Evolutionary conservation across 2,888 invertebrate genomes (phyloP).

Genomic region (Yponomeuta malinellus): DNA sequence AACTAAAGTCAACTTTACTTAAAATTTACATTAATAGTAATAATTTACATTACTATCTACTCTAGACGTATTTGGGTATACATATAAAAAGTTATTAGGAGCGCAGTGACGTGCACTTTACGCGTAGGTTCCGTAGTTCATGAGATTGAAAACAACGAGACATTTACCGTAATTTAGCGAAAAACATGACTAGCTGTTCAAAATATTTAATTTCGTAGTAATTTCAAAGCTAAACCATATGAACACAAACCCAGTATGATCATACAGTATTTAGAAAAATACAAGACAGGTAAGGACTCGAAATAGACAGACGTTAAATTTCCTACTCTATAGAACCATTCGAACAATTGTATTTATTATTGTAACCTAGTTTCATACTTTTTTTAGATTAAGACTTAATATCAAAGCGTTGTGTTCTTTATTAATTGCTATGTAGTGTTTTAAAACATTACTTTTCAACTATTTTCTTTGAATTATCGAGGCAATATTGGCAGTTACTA

Average conservation of each 20-base stretch:
- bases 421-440: neutral
- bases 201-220: neutral
- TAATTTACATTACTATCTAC: neutral
- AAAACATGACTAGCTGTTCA: conserved; percentile 9
- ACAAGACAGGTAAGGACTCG: neutral
- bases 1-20: neutral
- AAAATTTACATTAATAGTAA: conserved; percentile 6
- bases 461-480: neutral
- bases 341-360: neutral
- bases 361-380: too few species aligned
- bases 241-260: conserved; percentile 3
- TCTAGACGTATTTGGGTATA: neutral
- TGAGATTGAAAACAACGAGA: neutral
- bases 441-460: neutral
- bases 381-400: neutral
- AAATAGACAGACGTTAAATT: neutral
- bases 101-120: neutral
- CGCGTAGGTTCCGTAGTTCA: neutral
- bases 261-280: neutral
- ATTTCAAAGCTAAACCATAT: neutral
- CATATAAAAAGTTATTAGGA: neutral
- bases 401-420: neutral
- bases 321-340: neutral
- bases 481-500: neutral
- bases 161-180: neutral